A percentile compares a stretch with the other conserved stretches of the same genome.
phyloP scores from a whole-genome alignment of 1,140 invertebrate genomes.

The Holotrichia oblita region DNA sequence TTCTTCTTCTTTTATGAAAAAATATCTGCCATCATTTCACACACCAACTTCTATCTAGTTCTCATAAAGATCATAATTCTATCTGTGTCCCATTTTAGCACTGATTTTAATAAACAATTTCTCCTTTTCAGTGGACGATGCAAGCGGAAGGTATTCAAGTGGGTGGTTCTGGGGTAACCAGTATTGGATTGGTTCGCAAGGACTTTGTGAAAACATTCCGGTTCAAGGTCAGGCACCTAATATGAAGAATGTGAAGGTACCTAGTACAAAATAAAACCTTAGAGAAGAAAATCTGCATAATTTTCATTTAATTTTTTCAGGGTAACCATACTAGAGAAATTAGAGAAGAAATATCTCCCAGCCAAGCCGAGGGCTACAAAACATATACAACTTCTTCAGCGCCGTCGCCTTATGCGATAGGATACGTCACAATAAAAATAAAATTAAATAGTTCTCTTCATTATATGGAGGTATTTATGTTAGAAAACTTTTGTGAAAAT shows the following conservation, averaged over 20 bases:
- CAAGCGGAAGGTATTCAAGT: slow-evolving; percentile 79
- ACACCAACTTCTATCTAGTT: too few species aligned
- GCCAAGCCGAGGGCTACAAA: slow-evolving; percentile 35
- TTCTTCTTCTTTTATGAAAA: too few species aligned
- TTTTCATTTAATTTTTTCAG: neutral
- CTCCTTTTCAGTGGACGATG: slow-evolving; percentile 76
- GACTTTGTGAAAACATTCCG: slow-evolving; percentile 75
- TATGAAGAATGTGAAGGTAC: neutral
- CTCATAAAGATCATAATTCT: too few species aligned
- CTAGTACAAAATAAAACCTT: neutral
- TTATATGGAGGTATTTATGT: slow-evolving; percentile 10
- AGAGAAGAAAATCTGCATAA: neutral
- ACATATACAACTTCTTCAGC: neutral
- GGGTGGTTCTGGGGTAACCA: slow-evolving; percentile 87
- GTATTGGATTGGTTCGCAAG: slow-evolving; percentile 81
- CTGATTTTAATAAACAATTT: neutral
- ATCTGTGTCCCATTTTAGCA: too few species aligned
- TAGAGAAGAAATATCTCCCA: slow-evolving; percentile 26
- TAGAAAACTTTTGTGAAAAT: neutral
- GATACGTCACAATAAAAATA: slow-evolving; percentile 21
- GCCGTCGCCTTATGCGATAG: neutral
- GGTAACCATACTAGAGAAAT: neutral
- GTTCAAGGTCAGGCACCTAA: slow-evolving; percentile 42
- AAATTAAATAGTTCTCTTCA: slow-evolving; percentile 22
- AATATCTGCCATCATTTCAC: too few species aligned